Evolutionary conservation across 2,797 vertebrate genomes (phyloP).

Genomic region (Syndactyla subalaris): DNA sequence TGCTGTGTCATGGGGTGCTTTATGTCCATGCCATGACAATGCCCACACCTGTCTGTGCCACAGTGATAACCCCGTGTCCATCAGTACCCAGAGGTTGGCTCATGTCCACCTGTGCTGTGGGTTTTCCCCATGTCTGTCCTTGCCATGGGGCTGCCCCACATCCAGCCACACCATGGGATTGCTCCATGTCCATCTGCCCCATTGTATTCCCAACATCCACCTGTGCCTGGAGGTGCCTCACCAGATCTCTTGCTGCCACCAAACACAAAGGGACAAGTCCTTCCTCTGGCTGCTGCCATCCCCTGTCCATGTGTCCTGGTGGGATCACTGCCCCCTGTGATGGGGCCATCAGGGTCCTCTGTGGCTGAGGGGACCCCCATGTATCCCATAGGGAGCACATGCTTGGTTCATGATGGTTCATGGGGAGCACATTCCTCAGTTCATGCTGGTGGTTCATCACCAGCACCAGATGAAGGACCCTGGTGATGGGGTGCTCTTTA

Average conservation of each 20-base stretch:
- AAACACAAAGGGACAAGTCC: background rate
- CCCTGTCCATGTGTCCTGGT: fast-evolving
- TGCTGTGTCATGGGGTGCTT: background rate
- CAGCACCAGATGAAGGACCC: background rate
- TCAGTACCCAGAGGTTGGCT: background rate
- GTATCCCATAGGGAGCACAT: fast-evolving
- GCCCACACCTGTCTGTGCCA: fast-evolving
- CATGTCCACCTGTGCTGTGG: fast-evolving
- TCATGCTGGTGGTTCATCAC: background rate
- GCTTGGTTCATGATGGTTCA: background rate
- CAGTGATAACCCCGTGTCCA: background rate
- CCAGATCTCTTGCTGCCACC: background rate
- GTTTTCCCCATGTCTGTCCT: background rate
- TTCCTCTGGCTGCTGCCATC: background rate
- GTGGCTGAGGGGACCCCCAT: fast-evolving
- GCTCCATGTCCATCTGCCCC: fast-evolving
- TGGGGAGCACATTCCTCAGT: fast-evolving
- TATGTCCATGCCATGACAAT: background rate
- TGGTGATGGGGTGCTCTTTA: background rate
- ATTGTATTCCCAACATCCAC: fast-evolving
- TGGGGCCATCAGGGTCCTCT: background rate
- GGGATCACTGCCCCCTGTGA: background rate
- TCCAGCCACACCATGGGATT: fast-evolving
- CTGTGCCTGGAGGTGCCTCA: background rate
- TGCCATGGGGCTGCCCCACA: background rate